Evolutionary conservation across 2,797 vertebrate species (phyloP).

Genomic region (Tarsius wallacei): DNA sequence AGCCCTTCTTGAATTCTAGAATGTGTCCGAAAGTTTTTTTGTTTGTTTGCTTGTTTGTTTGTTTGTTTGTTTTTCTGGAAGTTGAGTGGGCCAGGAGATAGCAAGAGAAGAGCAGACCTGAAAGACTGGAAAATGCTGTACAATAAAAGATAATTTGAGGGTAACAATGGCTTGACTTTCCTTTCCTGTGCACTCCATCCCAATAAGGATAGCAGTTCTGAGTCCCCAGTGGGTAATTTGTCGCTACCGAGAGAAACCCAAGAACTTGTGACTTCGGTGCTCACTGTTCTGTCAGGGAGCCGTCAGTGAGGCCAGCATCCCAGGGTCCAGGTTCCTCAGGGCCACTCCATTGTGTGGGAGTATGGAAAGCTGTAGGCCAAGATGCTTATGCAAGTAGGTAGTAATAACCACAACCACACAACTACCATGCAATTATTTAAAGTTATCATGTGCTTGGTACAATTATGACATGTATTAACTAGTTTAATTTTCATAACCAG

Average conservation of each 20-base stretch:
- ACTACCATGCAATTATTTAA: neutral
- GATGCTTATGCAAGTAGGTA: neutral
- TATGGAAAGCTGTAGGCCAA: neutral
- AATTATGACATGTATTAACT: neutral
- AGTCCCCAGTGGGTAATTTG: neutral
- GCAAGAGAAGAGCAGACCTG: neutral
- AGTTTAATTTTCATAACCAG: conserved; percentile 6
- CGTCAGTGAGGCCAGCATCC: neutral
- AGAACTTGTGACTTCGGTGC: too few species aligned
- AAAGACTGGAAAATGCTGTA: neutral
- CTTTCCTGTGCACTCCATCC: neutral
- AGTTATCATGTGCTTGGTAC: neutral
- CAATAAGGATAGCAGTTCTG: neutral
- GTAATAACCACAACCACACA: neutral
- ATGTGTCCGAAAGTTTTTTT: conserved; percentile 2
- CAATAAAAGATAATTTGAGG: neutral
- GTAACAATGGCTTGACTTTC: neutral
- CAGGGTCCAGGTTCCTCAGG: neutral
- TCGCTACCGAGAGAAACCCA: neutral
- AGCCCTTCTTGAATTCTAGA: neutral
- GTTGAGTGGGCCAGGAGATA: neutral
- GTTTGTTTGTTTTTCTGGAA: neutral
- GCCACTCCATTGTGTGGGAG: neutral
- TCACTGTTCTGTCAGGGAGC: neutral
- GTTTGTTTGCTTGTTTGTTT: neutral